Evolutionary conservation across 2,888 invertebrate genomes (phyloP), one percentile per base, ranked within the genome.

Genomic region (Coenonympha arcania): DNA sequence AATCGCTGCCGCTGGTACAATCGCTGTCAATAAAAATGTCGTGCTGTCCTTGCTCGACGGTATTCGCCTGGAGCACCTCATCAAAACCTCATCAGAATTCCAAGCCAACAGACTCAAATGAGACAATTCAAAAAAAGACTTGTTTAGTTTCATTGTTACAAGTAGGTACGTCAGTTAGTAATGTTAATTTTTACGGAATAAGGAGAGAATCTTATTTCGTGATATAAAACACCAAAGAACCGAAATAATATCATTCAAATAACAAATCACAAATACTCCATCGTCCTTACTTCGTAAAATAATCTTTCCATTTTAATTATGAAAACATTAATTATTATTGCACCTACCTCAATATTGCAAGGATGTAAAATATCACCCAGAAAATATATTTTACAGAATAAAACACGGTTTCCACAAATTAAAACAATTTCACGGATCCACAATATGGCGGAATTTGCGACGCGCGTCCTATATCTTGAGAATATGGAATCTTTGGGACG

Each of bases 31-130:
- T 63, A 66, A 58, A 66, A 64, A 46, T 62, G 62, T 43, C 43
- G 33, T 43, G 31, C 31, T 31, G 31, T 43, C 31, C 43, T 33
- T 19, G 43, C 31, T 15, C 56, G 58, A 56, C 62, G 33, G 33
- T 47, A 61, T 64, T 61, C 64, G 20, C 15, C 15, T 15, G 58
- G 60, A 55, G 57, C 61, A 66, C 61, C 76, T 79, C 78, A 76
- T 82, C 77, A 81, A 81, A 79, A 71, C 74, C 79, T 69, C 76
- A 79, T 81, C 76, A 78, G 71, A 20, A 31, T 22, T 15, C 13
- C 9, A 13, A 28, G 28, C 11, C 11, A 24, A 28, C 6, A 11
- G 6, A 4, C 19, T 41, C 28, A 41, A 41, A 30, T 24, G 30
- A 41, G 28, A 13, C 6, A 41, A 30, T 30, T 41, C 6, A 11